phyloP scores from a whole-genome alignment of 92 coral and sea anemone genomes.

The Actinernus sp. region DNA sequence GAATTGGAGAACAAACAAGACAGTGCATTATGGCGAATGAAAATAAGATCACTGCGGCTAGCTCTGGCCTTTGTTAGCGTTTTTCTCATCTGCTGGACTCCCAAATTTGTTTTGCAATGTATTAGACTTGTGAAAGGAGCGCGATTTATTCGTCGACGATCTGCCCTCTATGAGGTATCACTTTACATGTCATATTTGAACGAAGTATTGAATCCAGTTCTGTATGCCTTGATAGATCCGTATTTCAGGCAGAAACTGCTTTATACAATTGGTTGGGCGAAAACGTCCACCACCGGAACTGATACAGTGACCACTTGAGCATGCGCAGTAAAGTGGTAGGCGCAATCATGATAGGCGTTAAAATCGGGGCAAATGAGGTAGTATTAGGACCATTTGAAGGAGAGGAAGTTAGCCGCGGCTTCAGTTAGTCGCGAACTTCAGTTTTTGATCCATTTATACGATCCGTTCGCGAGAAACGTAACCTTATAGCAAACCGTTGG shows the following conservation, averaged over 20 bases:
- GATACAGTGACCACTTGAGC: no score
- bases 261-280: no score
- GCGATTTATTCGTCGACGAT: slow-evolving; percentile 29
- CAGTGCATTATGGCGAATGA: slow-evolving; percentile 17
- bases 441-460: no score
- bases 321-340: no score
- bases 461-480: no score
- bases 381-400: no score
- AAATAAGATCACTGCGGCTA: slow-evolving; percentile 39
- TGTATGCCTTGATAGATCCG: slow-evolving; percentile 56
- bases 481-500: no score
- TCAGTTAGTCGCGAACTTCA: no score
- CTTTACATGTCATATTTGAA: slow-evolving; percentile 67
- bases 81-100: slow-evolving; percentile 72
- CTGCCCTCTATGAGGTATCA: slow-evolving; percentile 62
- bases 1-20: not conserved
- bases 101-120: slow-evolving; percentile 54
- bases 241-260: slow-evolving; percentile 28
- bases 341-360: no score
- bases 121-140: slow-evolving; percentile 61
- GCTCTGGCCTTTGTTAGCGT: slow-evolving; percentile 54
- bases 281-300: no score
- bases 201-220: slow-evolving; percentile 69
- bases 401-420: no score
- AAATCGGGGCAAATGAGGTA: no score